Evolutionary conservation across 2,888 invertebrate genomes (phyloP).

Genomic region (Gymnoscelis rufifasciata): DNA sequence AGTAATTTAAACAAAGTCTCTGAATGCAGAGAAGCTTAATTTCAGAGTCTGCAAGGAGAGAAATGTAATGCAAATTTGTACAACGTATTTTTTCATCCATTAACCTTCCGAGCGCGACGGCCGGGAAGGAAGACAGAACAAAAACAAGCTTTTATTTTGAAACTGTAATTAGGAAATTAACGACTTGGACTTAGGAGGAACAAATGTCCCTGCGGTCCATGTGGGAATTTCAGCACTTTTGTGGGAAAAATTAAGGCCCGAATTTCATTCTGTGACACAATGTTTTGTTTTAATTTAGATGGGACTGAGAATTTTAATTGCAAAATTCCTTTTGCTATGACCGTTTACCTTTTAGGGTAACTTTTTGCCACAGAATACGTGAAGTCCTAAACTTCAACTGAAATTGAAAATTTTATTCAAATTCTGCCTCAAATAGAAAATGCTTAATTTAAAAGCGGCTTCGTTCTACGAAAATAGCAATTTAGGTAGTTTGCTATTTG

Average conservation of each 20-base stretch:
- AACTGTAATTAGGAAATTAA: conserved; percentile 77
- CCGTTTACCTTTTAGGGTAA: background rate
- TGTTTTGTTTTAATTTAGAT: conserved; percentile 20
- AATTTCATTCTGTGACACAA: conserved; percentile 19
- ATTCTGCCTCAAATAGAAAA: background rate
- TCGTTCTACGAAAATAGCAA: conserved; percentile 16
- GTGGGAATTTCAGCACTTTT: conserved; percentile 51
- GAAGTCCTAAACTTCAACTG: background rate
- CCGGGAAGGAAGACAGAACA: conserved; percentile 56
- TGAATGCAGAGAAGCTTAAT: conserved; percentile 67
- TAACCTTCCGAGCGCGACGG: conserved; percentile 61
- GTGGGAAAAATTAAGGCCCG: conserved; percentile 42
- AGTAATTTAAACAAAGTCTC: conserved; percentile 72
- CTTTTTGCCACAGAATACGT: background rate
- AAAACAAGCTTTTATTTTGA: conserved; percentile 69
- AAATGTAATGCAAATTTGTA: conserved; percentile 78
- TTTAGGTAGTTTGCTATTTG: conserved; percentile 28
- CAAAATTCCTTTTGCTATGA: conserved; percentile 2
- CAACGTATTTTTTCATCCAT: conserved; percentile 76
- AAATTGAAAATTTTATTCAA: background rate
- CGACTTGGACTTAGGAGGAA: conserved; percentile 63
- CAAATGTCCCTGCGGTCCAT: conserved; percentile 59
- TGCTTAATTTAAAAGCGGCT: conserved; percentile 6
- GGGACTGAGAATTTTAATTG: conserved; percentile 6
- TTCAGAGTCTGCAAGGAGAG: conserved; percentile 50